These are phyloP conservation scores for Brachypodius melanocephalos DNA, from an alignment of 2,113 vertebrate genomes.

Conservation along the genomic window DNA sequence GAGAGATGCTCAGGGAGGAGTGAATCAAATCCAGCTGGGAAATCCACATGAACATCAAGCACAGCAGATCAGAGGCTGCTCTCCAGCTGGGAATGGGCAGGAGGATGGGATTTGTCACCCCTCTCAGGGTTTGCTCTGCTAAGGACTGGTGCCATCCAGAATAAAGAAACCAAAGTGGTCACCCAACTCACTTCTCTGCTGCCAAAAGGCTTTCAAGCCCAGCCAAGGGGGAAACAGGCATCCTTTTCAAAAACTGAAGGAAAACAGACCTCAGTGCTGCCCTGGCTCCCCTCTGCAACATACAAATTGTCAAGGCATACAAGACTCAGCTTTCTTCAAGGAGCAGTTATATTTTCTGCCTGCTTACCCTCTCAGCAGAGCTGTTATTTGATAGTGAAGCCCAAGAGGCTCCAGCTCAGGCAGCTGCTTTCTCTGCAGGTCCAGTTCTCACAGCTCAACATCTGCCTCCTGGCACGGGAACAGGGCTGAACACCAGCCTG, in stretches of 20 bases:
- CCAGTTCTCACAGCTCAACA: background rate
- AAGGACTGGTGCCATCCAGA: background rate
- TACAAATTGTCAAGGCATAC: accelerated
- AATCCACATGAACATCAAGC: background rate
- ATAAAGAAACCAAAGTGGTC: background rate
- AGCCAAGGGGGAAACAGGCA: background rate
- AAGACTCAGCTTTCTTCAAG: background rate
- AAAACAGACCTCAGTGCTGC: background rate
- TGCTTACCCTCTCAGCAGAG: background rate
- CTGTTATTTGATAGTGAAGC: background rate
- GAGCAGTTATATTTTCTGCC: background rate
- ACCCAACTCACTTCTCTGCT: background rate
- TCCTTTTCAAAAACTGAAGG: background rate
- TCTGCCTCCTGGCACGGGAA: background rate
- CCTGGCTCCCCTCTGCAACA: background rate
- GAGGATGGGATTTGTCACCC: background rate
- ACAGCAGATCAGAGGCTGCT: background rate
- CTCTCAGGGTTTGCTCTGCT: background rate
- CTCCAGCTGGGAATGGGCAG: background rate
- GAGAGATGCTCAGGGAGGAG: background rate
- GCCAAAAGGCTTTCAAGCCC: background rate
- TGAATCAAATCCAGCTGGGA: background rate
- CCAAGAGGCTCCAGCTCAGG: background rate
- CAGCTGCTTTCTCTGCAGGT: slow-evolving; percentile 13
- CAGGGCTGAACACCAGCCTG: background rate